A percentile compares a stretch with the other conserved stretches of the same genome.
phyloP scores from a whole-genome alignment of 37 sponge, comb jelly and placozoan genomes.

The Hexactinellida sp. region DNA sequence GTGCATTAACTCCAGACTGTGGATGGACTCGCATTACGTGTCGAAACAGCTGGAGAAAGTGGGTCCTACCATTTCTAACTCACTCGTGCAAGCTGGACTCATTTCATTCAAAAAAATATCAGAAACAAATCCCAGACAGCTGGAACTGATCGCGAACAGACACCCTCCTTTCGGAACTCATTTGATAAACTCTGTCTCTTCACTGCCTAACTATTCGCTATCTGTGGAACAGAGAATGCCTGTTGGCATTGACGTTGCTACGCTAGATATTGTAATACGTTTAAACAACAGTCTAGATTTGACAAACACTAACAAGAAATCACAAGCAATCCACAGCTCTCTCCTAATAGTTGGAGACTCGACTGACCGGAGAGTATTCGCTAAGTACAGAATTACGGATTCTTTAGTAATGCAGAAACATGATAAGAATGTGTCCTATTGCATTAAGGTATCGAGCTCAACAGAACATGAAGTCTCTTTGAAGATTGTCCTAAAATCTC shows the following conservation, averaged over 20 bases:
- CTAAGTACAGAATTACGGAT: constrained; percentile 10
- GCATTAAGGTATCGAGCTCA: not conserved
- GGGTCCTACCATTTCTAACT: constrained; percentile 57
- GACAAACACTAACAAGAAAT: not conserved
- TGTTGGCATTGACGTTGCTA: not conserved
- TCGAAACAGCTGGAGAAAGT: constrained; percentile 86
- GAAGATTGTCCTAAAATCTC: not conserved
- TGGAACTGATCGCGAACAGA: constrained; percentile 78
- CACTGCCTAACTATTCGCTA: constrained; percentile 49
- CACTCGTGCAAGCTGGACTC: constrained; percentile 94
- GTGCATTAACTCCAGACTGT: constrained; percentile 65
- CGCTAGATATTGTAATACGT: not conserved
- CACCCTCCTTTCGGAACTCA: constrained; percentile 93
- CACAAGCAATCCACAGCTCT: not conserved
- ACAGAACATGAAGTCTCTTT: not conserved
- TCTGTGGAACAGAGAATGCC: constrained; percentile 36
- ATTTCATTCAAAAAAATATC: constrained; percentile 51
- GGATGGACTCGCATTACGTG: constrained; percentile 87
- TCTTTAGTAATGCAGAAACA: not conserved
- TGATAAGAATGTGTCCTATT: not conserved
- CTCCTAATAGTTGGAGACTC: constrained; percentile 58
- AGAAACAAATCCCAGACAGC: constrained; percentile 70
- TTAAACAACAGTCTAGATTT: not conserved
- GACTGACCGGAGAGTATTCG: constrained; percentile 21
- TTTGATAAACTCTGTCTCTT: constrained; percentile 33